Evolutionary conservation across 2,797 vertebrate species (phyloP).

Genomic region (Poeciliopsis infans): DNA sequence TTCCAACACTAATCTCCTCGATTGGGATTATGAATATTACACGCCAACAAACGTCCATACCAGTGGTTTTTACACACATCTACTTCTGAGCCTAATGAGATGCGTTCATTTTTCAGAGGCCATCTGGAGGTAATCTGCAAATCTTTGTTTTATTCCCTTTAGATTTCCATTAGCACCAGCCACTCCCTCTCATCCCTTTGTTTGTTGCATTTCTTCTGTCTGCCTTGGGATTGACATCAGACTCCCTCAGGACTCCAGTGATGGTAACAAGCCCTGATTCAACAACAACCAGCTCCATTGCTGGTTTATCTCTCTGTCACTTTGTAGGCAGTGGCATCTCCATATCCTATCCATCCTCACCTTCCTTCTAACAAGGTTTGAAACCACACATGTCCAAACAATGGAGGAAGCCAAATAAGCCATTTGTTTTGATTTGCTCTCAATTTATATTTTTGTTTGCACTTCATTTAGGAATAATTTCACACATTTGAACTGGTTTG

Average conservation of each 20-base stretch:
- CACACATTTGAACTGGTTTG: too few species aligned
- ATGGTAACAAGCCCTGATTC: constrained; percentile 64
- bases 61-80: background rate
- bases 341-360: background rate
- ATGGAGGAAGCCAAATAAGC: background rate
- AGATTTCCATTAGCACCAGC: constrained; percentile 3
- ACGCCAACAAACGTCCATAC: constrained; percentile 18
- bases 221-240: constrained; percentile 64
- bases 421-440: too few species aligned
- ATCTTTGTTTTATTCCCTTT: background rate
- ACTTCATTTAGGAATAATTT: too few species aligned
- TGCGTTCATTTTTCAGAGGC: background rate
- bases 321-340: constrained; percentile 9
- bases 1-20: constrained; percentile 57
- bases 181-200: constrained; percentile 54
- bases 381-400: background rate
- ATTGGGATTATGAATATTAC: constrained; percentile 61
- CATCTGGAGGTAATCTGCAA: background rate
- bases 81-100: background rate
- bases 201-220: constrained; percentile 39
- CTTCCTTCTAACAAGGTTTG: background rate
- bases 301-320: constrained; percentile 16
- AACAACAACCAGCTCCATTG: constrained; percentile 35
- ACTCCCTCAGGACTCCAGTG: constrained; percentile 55
- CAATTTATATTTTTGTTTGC: too few species aligned